A percentile compares a stretch with the other conserved stretches of the same genome.
Evolutionary conservation across 2,888 invertebrate genomes (phyloP).

Genomic region (Eupithecia subfuscata): DNA sequence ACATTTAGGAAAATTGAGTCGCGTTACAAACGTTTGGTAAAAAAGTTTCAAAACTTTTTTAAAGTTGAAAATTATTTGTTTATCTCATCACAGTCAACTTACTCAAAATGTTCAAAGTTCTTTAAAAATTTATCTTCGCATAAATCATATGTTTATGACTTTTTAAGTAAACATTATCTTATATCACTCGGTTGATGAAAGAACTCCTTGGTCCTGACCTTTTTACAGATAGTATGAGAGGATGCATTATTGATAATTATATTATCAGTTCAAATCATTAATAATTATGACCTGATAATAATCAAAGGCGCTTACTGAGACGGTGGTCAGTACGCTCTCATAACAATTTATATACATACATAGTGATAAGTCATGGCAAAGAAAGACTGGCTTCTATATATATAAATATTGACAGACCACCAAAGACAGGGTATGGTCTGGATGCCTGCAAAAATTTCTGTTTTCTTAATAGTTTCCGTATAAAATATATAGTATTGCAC

Average conservation of each 20-base stretch:
- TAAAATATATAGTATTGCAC: no score
- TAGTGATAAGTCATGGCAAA: background rate
- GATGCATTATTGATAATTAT: conserved; percentile 29
- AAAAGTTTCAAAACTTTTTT: background rate
- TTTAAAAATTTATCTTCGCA: conserved; percentile 59
- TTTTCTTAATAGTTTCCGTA: no score
- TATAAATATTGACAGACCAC: no score
- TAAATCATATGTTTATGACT: conserved; percentile 77
- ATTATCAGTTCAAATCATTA: conserved; percentile 29
- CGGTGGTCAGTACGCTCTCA: background rate
- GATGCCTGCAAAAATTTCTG: no score
- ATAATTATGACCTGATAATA: conserved; percentile 26
- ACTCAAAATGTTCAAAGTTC: conserved; percentile 44
- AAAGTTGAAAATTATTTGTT: background rate
- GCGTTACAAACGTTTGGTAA: background rate
- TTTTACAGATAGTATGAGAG: conserved; percentile 56
- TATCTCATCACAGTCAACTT: conserved; percentile 5
- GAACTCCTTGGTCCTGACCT: conserved; percentile 62
- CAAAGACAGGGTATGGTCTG: no score
- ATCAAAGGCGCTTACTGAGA: conserved; percentile 19
- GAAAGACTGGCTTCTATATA: no score
- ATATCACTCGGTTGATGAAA: conserved; percentile 56
- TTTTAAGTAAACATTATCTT: conserved; percentile 76
- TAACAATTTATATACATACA: background rate
- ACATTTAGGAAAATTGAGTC: background rate